These are phyloP conservation scores for Planococcus citri DNA, from an alignment of 1,140 invertebrate species.

Conservation along the genomic window DNA sequence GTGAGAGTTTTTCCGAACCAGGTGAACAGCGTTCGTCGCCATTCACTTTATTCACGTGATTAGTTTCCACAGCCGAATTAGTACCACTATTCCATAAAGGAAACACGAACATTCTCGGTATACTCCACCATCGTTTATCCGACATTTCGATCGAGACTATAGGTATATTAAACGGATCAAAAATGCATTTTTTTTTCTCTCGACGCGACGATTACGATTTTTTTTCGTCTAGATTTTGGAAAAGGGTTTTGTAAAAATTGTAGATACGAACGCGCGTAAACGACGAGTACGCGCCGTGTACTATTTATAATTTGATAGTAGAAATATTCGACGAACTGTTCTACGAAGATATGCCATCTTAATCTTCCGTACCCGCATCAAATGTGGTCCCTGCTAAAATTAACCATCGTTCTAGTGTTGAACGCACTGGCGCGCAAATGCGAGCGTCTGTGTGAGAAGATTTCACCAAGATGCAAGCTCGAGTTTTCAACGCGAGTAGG, in stretches of 20 bases:
- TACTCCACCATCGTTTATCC: neutral
- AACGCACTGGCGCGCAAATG: neutral
- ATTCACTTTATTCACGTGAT: neutral
- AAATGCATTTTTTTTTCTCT: too few relatives aligned
- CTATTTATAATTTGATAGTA: neutral
- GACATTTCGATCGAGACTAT: neutral
- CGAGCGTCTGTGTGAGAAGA: neutral
- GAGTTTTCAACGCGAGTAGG: too few relatives aligned
- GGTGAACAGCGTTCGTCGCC: neutral
- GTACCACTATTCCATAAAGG: neutral
- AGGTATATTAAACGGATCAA: neutral
- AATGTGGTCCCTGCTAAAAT: constrained; percentile 6
- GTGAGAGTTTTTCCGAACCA: neutral
- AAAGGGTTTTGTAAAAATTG: too few relatives aligned
- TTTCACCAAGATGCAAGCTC: too few relatives aligned
- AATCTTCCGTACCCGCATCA: neutral
- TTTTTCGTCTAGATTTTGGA: neutral
- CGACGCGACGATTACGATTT: too few relatives aligned
- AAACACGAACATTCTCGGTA: neutral
- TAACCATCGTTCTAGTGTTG: neutral
- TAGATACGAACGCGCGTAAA: neutral
- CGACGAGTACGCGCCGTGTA: neutral
- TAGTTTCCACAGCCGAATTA: neutral
- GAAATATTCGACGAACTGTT: neutral
- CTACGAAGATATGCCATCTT: neutral